These are phyloP conservation scores for Apogon talboti DNA, from an alignment of 2,797 vertebrate species.

Conservation along the genomic window DNA sequence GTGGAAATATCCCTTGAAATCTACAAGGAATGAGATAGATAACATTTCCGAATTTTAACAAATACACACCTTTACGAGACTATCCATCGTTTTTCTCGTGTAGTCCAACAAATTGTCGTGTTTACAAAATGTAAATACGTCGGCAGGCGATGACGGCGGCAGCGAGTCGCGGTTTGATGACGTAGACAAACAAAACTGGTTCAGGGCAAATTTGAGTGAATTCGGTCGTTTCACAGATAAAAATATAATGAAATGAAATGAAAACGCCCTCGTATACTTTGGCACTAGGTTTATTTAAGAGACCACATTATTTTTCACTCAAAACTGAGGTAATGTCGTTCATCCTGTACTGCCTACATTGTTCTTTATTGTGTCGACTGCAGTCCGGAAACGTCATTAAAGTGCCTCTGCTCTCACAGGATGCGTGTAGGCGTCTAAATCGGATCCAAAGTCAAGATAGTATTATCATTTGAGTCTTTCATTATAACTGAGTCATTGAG, in stretches of 20 bases:
- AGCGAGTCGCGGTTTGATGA: slow-evolving; percentile 32
- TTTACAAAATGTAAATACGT: slow-evolving; percentile 63
- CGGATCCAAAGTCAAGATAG: slow-evolving; percentile 63
- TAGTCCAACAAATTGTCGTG: slow-evolving; percentile 20
- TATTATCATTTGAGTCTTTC: slow-evolving; percentile 60
- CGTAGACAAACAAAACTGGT: neutral
- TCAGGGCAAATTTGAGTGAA: neutral
- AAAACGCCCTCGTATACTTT: too few species aligned
- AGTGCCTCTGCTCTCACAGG: neutral
- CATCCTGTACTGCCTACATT: slow-evolving; percentile 10
- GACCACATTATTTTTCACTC: too few species aligned
- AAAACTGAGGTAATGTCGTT: too few species aligned
- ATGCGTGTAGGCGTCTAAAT: slow-evolving; percentile 21
- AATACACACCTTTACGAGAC: slow-evolving; percentile 79
- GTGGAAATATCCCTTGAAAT: too few species aligned
- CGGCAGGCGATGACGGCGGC: slow-evolving; percentile 39
- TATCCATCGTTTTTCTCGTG: slow-evolving; percentile 59
- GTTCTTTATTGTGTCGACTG: neutral
- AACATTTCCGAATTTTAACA: fast-evolving
- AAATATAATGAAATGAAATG: neutral
- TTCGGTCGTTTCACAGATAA: neutral
- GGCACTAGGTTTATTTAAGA: too few species aligned
- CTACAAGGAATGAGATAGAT: neutral
- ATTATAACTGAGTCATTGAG: slow-evolving; percentile 54
- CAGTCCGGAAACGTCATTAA: neutral